Conservation (phyloP, 2,113 vertebrate genomes). For the Onychorhynchus coronatus region DNA sequence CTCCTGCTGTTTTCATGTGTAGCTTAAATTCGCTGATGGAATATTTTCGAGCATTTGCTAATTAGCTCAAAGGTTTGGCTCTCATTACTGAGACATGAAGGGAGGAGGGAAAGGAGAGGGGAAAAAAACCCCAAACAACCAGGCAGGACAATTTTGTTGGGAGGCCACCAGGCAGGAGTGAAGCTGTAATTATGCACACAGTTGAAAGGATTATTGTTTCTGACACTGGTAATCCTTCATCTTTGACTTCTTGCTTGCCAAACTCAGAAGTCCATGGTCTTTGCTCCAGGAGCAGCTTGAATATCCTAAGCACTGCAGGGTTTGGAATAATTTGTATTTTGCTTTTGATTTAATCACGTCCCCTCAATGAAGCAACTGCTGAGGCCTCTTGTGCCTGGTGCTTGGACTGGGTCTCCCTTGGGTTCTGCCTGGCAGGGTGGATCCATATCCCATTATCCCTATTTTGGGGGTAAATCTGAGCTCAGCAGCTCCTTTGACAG, state of each 20-base stretch:
- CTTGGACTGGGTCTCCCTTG: neutral
- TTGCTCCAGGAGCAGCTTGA: neutral
- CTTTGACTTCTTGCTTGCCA: neutral
- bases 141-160: neutral
- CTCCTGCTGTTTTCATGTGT: neutral
- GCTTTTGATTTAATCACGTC: neutral
- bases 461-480: neutral
- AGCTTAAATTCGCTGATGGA: neutral
- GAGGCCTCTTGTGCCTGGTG: neutral
- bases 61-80: conserved; percentile 55
- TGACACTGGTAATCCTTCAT: neutral
- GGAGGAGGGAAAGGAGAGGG: neutral
- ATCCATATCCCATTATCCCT: neutral
- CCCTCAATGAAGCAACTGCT: neutral
- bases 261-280: neutral
- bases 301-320: neutral
- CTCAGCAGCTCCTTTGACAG: neutral
- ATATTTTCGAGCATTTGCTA: conserved; percentile 24
- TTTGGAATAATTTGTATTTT: neutral
- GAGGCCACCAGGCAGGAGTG: conserved; percentile 18
- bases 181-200: neutral
- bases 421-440: neutral
- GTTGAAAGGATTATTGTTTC: conserved; percentile 31
- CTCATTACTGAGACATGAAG: neutral
- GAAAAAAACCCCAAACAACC: neutral